Evolutionary conservation across 2,797 vertebrate genomes (phyloP).

Genomic region (Novumbra hubbsi): DNA sequence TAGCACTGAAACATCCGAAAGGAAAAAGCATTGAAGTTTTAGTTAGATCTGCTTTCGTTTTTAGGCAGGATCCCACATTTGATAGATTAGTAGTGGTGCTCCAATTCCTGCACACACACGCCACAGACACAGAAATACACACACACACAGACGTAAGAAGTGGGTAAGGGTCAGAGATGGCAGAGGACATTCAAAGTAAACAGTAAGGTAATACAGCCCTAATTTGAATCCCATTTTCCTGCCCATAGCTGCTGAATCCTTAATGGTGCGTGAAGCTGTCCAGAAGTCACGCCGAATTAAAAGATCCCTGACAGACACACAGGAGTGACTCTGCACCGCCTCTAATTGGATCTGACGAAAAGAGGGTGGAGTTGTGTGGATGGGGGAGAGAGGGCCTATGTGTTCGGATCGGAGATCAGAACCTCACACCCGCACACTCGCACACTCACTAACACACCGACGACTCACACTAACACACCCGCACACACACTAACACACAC

Average conservation of each 20-base stretch:
- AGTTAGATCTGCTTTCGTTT: neutral
- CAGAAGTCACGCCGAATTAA: slow-evolving; percentile 71
- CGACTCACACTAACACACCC: slow-evolving; percentile 22
- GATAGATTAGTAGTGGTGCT: no score
- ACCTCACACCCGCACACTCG: slow-evolving; percentile 30
- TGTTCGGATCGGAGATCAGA: slow-evolving; percentile 69
- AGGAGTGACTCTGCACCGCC: slow-evolving; percentile 61
- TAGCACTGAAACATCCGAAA: neutral
- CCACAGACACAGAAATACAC: slow-evolving; percentile 7
- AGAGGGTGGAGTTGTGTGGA: slow-evolving; percentile 17
- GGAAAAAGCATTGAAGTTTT: neutral
- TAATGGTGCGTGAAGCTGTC: slow-evolving; percentile 75
- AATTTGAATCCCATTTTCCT: slow-evolving; percentile 73
- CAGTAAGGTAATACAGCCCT: slow-evolving; percentile 70
- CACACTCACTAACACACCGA: no score
- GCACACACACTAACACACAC: slow-evolving; percentile 37
- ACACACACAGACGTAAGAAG: slow-evolving; percentile 36
- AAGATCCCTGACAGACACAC: slow-evolving; percentile 55
- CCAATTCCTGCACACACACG: neutral
- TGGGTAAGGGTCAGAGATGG: slow-evolving; percentile 52
- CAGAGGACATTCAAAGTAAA: slow-evolving; percentile 63
- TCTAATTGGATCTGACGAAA: slow-evolving; percentile 63
- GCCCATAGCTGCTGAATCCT: slow-evolving; percentile 64
- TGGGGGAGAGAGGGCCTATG: slow-evolving; percentile 42
- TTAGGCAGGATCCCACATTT: no score